Evolutionary conservation across 1,140 invertebrate genomes (phyloP), one percentile per base, ranked within the genome.

Genomic region (Halictus rubicundus): DNA sequence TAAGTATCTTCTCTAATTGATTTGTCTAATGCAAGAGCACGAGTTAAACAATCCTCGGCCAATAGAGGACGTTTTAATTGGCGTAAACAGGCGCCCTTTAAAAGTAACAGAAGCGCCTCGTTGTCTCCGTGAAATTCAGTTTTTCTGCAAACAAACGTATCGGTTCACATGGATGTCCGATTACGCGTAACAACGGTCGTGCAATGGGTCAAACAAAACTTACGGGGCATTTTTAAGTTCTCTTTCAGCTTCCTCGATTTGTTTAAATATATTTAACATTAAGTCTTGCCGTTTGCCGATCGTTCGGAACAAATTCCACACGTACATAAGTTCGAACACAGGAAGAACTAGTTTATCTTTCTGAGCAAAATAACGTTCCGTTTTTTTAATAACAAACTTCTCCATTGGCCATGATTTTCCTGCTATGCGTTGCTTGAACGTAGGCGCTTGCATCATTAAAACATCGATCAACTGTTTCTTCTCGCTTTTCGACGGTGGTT

Each of bases 401-500:
- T 99, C 98, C 95, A 99, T 97, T 21, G 98, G 98, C 82, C 99
- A 93, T 10, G 98, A 99, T 93, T 99, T 99, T 0, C 98, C 98
- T 49, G 98, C 98, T 74, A 99, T 98, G 74, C 97, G 94, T 90
- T 98, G 97, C 88, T 98, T 98, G 90, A 96, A 96, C 63, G 93
- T 93, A 10, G 98, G 97, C 25, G 97, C 96, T 88, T 93, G 96
- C 94, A 92, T 94, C 94, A 97, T 95, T 16, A 97, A 89, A 39
- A 91, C 91, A 27, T 94, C 92, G 37, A 96, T 93, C 39, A 92
- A 92, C 12, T 92, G 84, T 60, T 91, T 87, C 70, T 95, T 94
- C 8, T 92, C 89, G 23, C 93, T 91, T 16, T 94, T 94, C 9
- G 95, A 87, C 25, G 95, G 91, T 2, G 94, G 93, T 60, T 94